Base-by-base conservation (phyloP, 2,888 invertebrate species). In the Hydraecia micacea region DNA sequence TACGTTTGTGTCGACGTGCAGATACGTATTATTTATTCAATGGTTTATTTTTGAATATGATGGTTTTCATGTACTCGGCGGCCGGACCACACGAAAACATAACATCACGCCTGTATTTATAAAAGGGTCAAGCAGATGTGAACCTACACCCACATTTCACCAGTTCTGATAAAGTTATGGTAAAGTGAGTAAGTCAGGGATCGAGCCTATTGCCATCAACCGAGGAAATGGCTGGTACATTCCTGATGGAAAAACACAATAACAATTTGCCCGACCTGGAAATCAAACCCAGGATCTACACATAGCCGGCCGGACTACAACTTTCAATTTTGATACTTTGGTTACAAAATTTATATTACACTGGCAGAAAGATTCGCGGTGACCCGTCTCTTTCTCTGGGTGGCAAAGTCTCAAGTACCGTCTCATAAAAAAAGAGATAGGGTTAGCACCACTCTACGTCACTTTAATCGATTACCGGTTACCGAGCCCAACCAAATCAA, bases 1-100 rank as follows among this genome's bases (percentile, higher is more conserved):
- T 55, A 77, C 9, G 36, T 83, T 67, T 52, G 25, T 46, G 42
- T 82, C 15, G 65, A 36, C 11, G 58, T 42, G n/a, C 13, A 75
- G n/a, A 36, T 8, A 52, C 21, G 7, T 52, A 8, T 18, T 36
- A n/a, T 32, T 4, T 28, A 21, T 46, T 63, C 9, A 21, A 74
- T 46, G 7, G 52, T n/a, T 73, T 73, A 9, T 49, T n/a, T 68
- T 42, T 18, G 21, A 79, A n/a, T n/a, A 46, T 28, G 8, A 28
- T 15, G 6, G 1, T 9, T 25, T 73, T 9, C 6, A n/a, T 36
- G 13, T 25, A 18, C 8, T 70, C 3, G 21, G 5, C 13, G 8
- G 3, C 13, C 2, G 11, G 32, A 5, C 8, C 39, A 62, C n/a
- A 55, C 5, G 55, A n/a, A 55, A 55, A n/a, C 25, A 25, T 55